Evolutionary conservation across 2,797 vertebrate genomes (phyloP), one percentile per base, ranked within the genome.

Genomic region (Acanthurus lineatus): DNA sequence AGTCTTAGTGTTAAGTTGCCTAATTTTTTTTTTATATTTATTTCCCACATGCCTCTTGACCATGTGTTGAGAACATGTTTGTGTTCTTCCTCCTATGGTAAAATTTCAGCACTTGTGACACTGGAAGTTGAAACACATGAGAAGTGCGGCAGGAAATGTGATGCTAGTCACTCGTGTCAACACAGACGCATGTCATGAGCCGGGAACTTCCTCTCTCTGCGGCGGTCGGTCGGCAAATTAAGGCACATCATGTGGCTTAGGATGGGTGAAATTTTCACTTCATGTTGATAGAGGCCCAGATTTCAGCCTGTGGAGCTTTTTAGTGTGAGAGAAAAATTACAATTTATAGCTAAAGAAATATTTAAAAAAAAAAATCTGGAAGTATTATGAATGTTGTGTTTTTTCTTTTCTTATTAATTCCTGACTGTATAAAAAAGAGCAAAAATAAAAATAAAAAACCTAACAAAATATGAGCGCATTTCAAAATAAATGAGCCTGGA

Each of bases 121-220:
- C 70, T 73, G 58, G 22, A 61, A n/a, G 81, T 82, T 87, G 76
- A 80, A 86, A 83, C 86, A 89, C 82, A 85, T 52, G 87, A 87
- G 82, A 84, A 68, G 76, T 78, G 44, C 17, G 54, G 73, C 80
- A 90, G 88, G 91, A 93, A 92, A 77, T 80, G 85, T 89, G 89
- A 81, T 73, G 75, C 22, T 49, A 2, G 28, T 20, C 7, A 15
- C 85, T 83, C 69, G 40, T 89, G 88, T 88, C 82, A 78, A 85
- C 76, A 85, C 71, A 56, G 56, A 69, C 22, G 67, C 32, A 40
- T 80, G 78, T 93, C 91, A 91, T 90, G 85, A 89, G 88, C 17
- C 0, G 47, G 49, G 84, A 67, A 92, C 85, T 93, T 93, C 93
- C 91, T 82, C 77, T 82, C 77, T 25, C 3, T 25, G 25, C 25